Evolutionary conservation across 2,797 vertebrate genomes (phyloP).

Genomic region (Sphaeramia orbicularis): DNA sequence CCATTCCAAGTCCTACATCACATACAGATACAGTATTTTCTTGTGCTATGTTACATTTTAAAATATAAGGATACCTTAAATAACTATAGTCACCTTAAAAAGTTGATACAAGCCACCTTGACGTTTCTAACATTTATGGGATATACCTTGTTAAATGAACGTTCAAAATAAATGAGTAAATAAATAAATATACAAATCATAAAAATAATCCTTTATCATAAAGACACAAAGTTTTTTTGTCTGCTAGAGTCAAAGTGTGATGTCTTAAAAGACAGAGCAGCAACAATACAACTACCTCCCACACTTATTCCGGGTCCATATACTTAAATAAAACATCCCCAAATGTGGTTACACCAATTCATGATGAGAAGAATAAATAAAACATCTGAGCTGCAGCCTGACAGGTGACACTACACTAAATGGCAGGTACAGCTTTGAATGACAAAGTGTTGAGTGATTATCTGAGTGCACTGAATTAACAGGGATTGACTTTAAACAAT

Average conservation of each 20-base stretch:
- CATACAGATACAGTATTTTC: no score
- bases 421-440: slow-evolving; percentile 26
- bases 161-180: no score
- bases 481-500: slow-evolving; percentile 33
- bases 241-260: background rate
- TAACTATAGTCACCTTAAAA: no score
- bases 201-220: no score
- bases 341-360: slow-evolving; percentile 1
- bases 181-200: no score
- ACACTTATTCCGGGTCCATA: background rate
- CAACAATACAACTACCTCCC: slow-evolving; percentile 5
- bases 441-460: background rate
- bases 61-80: no score
- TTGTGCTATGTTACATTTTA: no score
- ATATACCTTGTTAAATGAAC: no score
- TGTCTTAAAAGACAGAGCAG: background rate
- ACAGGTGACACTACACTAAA: slow-evolving; percentile 25
- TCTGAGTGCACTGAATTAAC: slow-evolving; percentile 21
- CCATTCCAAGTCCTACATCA: no score
- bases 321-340: slow-evolving; percentile 9
- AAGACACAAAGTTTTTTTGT: no score
- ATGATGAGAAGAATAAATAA: slow-evolving; percentile 16
- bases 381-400: slow-evolving; percentile 37
- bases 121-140: no score
- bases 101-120: no score